A percentile compares a stretch with the other conserved stretches of the same genome.
These are phyloP conservation scores for Chorisops tibialis DNA, from an alignment of 2,888 invertebrate genomes.

Conservation along the genomic window DNA sequence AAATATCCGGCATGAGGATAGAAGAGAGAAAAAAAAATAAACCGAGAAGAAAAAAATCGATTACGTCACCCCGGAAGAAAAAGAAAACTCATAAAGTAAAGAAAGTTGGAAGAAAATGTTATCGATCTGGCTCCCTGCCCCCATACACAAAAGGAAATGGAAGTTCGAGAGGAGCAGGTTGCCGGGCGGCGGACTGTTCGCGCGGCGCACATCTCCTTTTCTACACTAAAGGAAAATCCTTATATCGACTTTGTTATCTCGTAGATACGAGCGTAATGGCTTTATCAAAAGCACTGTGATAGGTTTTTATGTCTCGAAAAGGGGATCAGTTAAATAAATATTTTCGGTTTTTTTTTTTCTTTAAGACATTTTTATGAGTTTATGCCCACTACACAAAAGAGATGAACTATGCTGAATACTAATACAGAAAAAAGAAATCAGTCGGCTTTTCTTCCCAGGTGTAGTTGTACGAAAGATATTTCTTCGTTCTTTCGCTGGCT, in stretches of 20 bases:
- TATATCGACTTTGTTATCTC: neutral
- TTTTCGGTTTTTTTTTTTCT: neutral
- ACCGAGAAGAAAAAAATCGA: too few relatives aligned
- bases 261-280: neutral
- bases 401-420: neutral
- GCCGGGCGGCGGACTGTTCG: neutral
- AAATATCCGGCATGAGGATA: too few relatives aligned
- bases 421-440: neutral
- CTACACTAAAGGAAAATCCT: neutral
- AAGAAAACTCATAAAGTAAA: too few relatives aligned
- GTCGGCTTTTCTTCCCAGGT: neutral
- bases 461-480: neutral
- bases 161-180: neutral
- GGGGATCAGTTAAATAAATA: slow-evolving; percentile 11
- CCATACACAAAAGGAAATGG: neutral
- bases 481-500: too few relatives aligned
- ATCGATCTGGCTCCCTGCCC: neutral
- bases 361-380: neutral
- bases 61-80: too few relatives aligned
- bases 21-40: too few relatives aligned
- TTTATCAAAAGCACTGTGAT: neutral
- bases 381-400: neutral
- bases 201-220: neutral
- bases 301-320: neutral
- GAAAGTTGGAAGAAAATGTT: too few relatives aligned